phyloP scores from a whole-genome alignment of 2,888 invertebrate genomes.

The Eremobia ochroleuca region DNA sequence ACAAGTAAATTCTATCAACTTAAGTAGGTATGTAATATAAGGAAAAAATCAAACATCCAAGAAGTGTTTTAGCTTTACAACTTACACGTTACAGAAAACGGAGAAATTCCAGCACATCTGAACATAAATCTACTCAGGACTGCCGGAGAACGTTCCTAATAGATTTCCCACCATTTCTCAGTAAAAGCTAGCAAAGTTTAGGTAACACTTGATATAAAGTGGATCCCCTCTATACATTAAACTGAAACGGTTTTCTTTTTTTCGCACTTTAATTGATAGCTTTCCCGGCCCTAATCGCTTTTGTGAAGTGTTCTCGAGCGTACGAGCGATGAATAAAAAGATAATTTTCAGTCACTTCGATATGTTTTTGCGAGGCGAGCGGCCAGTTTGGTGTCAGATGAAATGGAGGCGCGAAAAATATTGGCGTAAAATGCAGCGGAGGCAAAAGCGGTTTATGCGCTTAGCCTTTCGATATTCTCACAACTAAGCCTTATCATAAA shows the following conservation, averaged over 20 bases:
- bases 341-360: constrained; percentile 32
- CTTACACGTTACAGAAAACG: constrained; percentile 44
- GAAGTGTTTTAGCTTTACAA: constrained; percentile 30
- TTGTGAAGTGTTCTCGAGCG: constrained; percentile 49
- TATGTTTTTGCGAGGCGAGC: constrained; percentile 18
- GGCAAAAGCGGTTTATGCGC: constrained; percentile 40
- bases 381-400: constrained; percentile 36
- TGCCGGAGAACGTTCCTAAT: constrained; percentile 47
- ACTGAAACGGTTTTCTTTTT: constrained; percentile 39
- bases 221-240: constrained; percentile 42
- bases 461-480: constrained; percentile 28
- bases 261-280: constrained; percentile 58
- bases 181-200: constrained; percentile 47
- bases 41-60: constrained; percentile 26
- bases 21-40: constrained; percentile 3
- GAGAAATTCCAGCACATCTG: constrained; percentile 56
- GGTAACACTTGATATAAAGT: constrained; percentile 51
- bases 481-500: constrained; percentile 40
- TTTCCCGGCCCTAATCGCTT: constrained; percentile 45
- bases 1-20: constrained; percentile 5
- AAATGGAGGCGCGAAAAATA: constrained; percentile 44
- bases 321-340: constrained; percentile 47
- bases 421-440: constrained; percentile 33
- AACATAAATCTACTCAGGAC: constrained; percentile 59
- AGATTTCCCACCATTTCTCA: constrained; percentile 55